Evolutionary conservation across 2,888 invertebrate species (phyloP), one percentile per base, ranked within the genome.

Genomic region (Chaitophorus viminalis): DNA sequence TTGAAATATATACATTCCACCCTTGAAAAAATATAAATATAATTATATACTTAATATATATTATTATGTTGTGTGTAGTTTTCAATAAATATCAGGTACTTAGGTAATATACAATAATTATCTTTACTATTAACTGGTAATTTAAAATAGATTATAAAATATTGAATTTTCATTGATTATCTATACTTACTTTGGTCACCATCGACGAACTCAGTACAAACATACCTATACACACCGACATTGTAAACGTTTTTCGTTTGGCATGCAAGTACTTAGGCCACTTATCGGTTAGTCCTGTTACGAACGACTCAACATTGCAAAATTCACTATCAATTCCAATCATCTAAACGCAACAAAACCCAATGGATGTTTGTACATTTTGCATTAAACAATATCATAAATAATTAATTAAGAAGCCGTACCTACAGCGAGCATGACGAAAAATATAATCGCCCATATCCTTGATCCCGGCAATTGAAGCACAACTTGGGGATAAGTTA

Each of bases 291-390:
- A 94, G 91, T 70, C 93, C 94, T 1, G 93, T 93, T 89, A 94
- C 92, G 90, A 94, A 93, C 31, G 93, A 93, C 91, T 94, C 94
- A 18, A 95, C 93, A 89, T 94, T 92, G 89, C 95, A 95, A 91
- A 95, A 95, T 91, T 95, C 95, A 90, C 95, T 95, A 92, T 95
- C 95, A 79, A 95, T 92, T 21, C 95, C 95, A 74, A 95, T 92
- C 33, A 95, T 94, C 92, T 95, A 91, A 70, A 74, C 25, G 36
- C 33, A 21, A 65, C 46, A 82, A 70, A 74, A 14, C 14, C 46
- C 46, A 60, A 21, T n/a, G 17, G 52, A 8, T 74, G 31, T 9
- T 25, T 25, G 29, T 68, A 14, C 29, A 68, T 31, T 60, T 82
- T 36, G 31, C 25, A 33, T 82, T 18, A 9, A 60, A 46, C 11